These are phyloP conservation scores for Sebastes oblongus DNA, from an alignment of 2,797 vertebrate species.

Conservation along the genomic window DNA sequence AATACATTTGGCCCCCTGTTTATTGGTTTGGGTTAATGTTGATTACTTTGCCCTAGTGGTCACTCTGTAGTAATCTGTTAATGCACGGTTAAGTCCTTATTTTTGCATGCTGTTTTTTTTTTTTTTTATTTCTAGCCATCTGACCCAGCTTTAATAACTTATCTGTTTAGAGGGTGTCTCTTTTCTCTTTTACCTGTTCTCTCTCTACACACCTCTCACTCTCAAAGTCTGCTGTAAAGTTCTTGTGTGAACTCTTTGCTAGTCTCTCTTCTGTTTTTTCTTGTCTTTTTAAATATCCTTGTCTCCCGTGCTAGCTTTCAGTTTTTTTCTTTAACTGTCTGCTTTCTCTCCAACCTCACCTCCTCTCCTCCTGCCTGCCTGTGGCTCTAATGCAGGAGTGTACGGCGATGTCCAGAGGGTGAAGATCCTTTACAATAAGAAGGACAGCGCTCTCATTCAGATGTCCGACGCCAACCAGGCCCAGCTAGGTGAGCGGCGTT, in stretches of 20 bases:
- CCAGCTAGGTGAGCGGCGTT: slow-evolving; percentile 89
- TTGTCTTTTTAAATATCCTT: slow-evolving; percentile 82
- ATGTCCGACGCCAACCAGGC: slow-evolving; percentile 97
- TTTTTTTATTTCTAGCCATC: slow-evolving; percentile 46
- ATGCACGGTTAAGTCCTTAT: slow-evolving; percentile 84
- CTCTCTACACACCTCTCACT: slow-evolving; percentile 50
- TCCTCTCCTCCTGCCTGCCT: slow-evolving; percentile 79
- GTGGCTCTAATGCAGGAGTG: slow-evolving; percentile 89
- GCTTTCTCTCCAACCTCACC: slow-evolving; percentile 67
- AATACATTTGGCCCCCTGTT: slow-evolving; percentile 24
- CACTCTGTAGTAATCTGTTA: slow-evolving; percentile 81
- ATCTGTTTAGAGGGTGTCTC: slow-evolving; percentile 67
- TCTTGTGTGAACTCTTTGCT: slow-evolving; percentile 84
- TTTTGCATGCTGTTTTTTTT: slow-evolving; percentile 74
- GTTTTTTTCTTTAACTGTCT: slow-evolving; percentile 59
- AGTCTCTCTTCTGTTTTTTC: slow-evolving; percentile 64
- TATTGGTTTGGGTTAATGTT: slow-evolving; percentile 56
- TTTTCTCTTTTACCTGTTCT: slow-evolving; percentile 52
- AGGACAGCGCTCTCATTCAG: slow-evolving; percentile 98
- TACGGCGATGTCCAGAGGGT: slow-evolving; percentile 98
- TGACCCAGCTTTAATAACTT: slow-evolving; percentile 59
- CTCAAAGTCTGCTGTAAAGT: slow-evolving; percentile 79
- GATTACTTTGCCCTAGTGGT: slow-evolving; percentile 5
- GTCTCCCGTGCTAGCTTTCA: slow-evolving; percentile 52
- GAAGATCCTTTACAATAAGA: slow-evolving; percentile 99